Base-by-base conservation (phyloP, 2,113 vertebrate genomes). In the Boleophthalmus pectinirostris region DNA sequence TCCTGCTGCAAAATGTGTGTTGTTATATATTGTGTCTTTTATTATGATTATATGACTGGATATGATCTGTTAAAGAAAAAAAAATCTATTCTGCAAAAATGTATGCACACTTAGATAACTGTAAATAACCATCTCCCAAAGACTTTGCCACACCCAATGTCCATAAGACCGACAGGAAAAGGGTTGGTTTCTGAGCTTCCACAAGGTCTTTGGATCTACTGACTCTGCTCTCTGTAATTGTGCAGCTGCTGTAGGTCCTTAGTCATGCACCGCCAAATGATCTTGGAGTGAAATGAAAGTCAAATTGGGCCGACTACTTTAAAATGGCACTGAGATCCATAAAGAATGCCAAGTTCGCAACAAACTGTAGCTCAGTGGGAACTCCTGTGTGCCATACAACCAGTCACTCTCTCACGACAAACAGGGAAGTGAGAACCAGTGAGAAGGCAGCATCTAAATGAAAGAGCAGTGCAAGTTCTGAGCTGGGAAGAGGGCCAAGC, bases 91-190 rank as follows among this genome's bases (percentile, higher is more conserved):
- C 24, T 20, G 16, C 49, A 51, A 20, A 51, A 51, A 15, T 47
- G 14, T 47, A 47, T 51, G 49, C 18, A 51, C 6, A 51, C 47
- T 49, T 18, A 20, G 5, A 16, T 6, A 20, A 20, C 5, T 51
- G 69, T 61, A 58, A 73, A 61, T 68, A 66, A 80, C 80, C 83
- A 49, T 58, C 23, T 82, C 74, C 72, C 45, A 60, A 38, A 75
- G 73, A 70, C 45, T 65, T 53, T 57, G 60, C 61, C 74, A 78
- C 66, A 61, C 81, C 77, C 68, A 74, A 66, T 43, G 72, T 90
- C 69, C 72, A 88, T 92, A 87, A 90, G 84, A 85, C 69, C 23
- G 78, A 89, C 89, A 92, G 86, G 80, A 87, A 87, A 83, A 79
- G 70, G 86, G 68, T 79, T 86, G 78, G 86, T 84, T 82, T 87